phyloP scores from a whole-genome alignment of 2,888 invertebrate species.

The Drosophila hamatofila region DNA sequence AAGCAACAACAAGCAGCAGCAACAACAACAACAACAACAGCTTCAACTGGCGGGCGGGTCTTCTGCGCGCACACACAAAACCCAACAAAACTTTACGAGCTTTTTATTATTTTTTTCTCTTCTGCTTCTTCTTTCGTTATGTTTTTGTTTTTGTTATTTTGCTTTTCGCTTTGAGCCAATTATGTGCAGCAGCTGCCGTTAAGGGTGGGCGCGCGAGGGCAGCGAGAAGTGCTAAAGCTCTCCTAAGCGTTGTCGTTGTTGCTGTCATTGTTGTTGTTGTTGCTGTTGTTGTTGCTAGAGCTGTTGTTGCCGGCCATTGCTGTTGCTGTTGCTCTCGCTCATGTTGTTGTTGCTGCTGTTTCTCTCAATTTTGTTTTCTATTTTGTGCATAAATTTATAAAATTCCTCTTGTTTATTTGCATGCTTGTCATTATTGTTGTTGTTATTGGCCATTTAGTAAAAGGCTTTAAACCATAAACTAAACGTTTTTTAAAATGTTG shows the following conservation, averaged over 20 bases:
- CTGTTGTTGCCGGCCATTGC: constrained; percentile 48
- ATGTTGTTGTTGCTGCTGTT: constrained; percentile 40
- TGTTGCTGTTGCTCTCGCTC: constrained; percentile 21
- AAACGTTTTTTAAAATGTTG: constrained; percentile 52
- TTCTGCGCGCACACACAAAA: constrained; percentile 67
- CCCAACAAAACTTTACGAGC: constrained; percentile 61
- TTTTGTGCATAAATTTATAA: constrained; percentile 64
- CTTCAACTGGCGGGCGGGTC: constrained; percentile 71
- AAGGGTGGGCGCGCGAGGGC: constrained; percentile 16
- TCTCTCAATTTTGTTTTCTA: constrained; percentile 46
- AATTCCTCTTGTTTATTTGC: constrained; percentile 51
- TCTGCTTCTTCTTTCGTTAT: constrained; percentile 35
- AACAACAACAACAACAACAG: constrained; percentile 41
- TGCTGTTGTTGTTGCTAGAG: constrained; percentile 32
- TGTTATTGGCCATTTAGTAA: constrained; percentile 53
- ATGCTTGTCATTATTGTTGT: constrained; percentile 36
- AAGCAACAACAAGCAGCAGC: constrained; percentile 58
- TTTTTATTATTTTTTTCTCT: constrained; percentile 57
- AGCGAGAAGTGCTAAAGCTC: constrained; percentile 56
- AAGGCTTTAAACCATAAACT: constrained; percentile 58
- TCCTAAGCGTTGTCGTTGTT: constrained; percentile 47
- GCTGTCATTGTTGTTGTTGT: constrained; percentile 34
- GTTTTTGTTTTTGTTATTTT: constrained; percentile 47
- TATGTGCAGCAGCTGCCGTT: constrained; percentile 77
- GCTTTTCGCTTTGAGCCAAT: constrained; percentile 60